Conservation (phyloP, 2,888 invertebrate genomes). For the Cheilosia scutellata region DNA sequence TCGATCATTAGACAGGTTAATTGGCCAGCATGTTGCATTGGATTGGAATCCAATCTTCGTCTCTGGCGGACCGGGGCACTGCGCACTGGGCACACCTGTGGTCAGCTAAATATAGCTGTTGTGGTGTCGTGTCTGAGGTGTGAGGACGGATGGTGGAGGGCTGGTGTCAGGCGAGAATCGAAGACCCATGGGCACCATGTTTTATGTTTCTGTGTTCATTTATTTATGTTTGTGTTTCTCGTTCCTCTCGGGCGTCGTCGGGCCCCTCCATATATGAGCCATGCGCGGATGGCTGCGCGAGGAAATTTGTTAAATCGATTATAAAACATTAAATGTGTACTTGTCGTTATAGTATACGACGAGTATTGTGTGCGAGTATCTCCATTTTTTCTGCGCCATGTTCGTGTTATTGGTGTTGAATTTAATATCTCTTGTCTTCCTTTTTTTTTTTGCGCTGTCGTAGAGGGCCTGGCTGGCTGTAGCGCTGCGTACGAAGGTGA, state of each 20-base stretch:
- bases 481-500: constrained; percentile 55
- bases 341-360: constrained; percentile 66
- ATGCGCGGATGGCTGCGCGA: constrained; percentile 65
- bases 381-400: constrained; percentile 25
- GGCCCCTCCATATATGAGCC: constrained; percentile 9
- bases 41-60: constrained; percentile 81
- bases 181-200: constrained; percentile 76
- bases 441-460: constrained; percentile 23
- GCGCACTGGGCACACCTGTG: constrained; percentile 69
- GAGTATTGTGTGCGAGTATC: constrained; percentile 53
- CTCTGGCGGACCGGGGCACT: constrained; percentile 76
- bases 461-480: constrained; percentile 16
- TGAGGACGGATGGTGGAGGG: constrained; percentile 40
- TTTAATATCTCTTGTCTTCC: constrained; percentile 56
- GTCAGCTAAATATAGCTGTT: constrained; percentile 76
- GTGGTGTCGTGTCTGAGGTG: constrained; percentile 68
- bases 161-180: constrained; percentile 66
- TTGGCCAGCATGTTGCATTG: constrained; percentile 80
- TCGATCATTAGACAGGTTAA: constrained; percentile 77
- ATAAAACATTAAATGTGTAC: constrained; percentile 76
- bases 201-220: constrained; percentile 71
- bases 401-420: constrained; percentile 65
- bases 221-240: constrained; percentile 67
- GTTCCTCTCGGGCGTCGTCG: neutral
- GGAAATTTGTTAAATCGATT: constrained; percentile 76